Conservation (phyloP, 2,888 invertebrate species). For the Cantharis rufa region DNA sequence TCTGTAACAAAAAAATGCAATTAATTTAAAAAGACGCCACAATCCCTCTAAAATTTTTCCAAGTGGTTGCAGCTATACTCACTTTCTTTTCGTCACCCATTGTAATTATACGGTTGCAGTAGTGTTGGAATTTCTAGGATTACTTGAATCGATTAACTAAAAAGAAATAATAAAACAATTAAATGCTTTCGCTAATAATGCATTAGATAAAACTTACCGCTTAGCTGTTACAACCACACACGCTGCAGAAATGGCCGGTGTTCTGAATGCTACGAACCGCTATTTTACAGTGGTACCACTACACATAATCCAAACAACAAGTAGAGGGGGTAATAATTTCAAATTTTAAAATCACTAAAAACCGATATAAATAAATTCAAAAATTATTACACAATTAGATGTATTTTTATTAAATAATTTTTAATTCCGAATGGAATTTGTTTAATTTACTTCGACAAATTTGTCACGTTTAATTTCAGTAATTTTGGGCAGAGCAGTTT, state of each 20-base stretch:
- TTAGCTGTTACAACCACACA: not conserved
- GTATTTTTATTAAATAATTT: not conserved
- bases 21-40: slow-evolving; percentile 9
- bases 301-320: not conserved
- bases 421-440: not conserved
- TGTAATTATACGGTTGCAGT: slow-evolving; percentile 6
- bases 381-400: not conserved
- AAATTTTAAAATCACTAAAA: not conserved
- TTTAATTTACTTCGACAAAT: not conserved
- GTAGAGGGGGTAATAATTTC: not conserved
- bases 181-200: not conserved
- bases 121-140: not conserved
- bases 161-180: not conserved
- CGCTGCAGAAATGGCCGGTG: not conserved
- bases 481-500: not conserved
- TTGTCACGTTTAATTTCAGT: not conserved
- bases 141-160: not conserved
- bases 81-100: slow-evolving; percentile 48
- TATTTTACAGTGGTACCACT: not conserved
- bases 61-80: slow-evolving; percentile 9
- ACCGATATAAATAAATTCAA: not conserved
- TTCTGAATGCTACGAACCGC: not conserved
- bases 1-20: slow-evolving; percentile 24
- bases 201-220: not conserved
- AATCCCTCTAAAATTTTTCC: slow-evolving; percentile 1